Evolutionary conservation across 1,140 invertebrate genomes (phyloP), one percentile per base, ranked within the genome.

Genomic region (Nasonia longicornis): DNA sequence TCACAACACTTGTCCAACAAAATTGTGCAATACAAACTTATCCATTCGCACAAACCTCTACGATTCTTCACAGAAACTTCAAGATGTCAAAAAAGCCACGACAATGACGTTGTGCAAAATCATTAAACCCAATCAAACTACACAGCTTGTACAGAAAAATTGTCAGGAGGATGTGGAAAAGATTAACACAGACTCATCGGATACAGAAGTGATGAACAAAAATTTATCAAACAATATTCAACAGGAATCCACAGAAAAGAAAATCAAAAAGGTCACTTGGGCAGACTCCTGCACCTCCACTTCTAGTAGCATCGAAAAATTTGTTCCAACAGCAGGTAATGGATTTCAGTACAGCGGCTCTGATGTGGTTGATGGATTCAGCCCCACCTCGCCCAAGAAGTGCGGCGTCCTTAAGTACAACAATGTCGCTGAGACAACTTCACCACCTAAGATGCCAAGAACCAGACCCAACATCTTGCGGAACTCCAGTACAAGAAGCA

Each of bases 11-110:
- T 83, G 86, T 38, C 78, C 83, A 11, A 52, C 69, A 22, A 87
- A 87, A 81, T 83, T 82, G 0, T 87, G 86, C 58, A 88, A 85
- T 82, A 89, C 87, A 38, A 90, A 90, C 77, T 87, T 91, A 45
- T 89, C 88, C 1, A 89, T 91, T 84, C 86, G 89, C 52, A 90
- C 86, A 42, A 88, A 89, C 70, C 72, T 91, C 0, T 91, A 91
- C 22, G 87, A 90, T 80, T 89, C 87, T 0, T 86, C 87, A 11
- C 84, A 86, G 38, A 84, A 81, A 63, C 45, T 75, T 4, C 85
- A 86, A 16, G 85, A 89, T 52, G 22, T 77, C 4, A 88, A 88
- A 73, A 87, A 86, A 75, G 66, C n/a, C 20, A 85, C 81, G 10
- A 82, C 84, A 16, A 82, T 83, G 22, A 84, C 77, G 38, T 86